Conservation (phyloP, 2,113 vertebrate genomes). For the Rhabdomys dilectus region DNA sequence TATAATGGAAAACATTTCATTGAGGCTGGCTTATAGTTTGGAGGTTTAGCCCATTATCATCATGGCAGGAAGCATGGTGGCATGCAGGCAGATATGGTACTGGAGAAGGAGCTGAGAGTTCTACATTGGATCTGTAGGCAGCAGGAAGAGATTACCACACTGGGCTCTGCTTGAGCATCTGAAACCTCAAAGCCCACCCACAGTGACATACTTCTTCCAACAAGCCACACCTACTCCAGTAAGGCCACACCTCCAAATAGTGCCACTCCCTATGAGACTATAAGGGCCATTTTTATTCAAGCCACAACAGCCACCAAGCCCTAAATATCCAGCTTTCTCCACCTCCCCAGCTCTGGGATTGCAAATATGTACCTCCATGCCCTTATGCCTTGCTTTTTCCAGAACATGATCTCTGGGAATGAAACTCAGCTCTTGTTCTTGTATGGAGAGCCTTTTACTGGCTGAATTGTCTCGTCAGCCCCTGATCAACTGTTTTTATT, state of each 20-base stretch:
- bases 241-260: neutral
- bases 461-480: neutral
- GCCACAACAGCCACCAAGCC: neutral
- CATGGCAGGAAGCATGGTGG: neutral
- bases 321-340: too few species aligned
- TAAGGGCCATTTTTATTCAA: neutral
- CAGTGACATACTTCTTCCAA: neutral
- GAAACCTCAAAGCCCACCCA: neutral
- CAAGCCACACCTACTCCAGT: neutral
- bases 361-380: neutral
- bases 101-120: neutral
- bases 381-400: neutral
- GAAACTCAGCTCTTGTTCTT: neutral
- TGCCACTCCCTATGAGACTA: neutral
- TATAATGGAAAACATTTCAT: neutral
- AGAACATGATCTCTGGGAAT: neutral
- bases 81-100: neutral
- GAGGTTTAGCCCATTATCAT: neutral
- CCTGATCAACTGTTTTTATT: neutral
- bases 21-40: neutral
- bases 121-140: neutral
- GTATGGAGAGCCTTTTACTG: too few species aligned
- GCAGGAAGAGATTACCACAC: neutral
- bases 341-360: neutral
- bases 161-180: too few species aligned